phyloP scores from a whole-genome alignment of 2,113 vertebrate genomes.

The Trogon melanurus region DNA sequence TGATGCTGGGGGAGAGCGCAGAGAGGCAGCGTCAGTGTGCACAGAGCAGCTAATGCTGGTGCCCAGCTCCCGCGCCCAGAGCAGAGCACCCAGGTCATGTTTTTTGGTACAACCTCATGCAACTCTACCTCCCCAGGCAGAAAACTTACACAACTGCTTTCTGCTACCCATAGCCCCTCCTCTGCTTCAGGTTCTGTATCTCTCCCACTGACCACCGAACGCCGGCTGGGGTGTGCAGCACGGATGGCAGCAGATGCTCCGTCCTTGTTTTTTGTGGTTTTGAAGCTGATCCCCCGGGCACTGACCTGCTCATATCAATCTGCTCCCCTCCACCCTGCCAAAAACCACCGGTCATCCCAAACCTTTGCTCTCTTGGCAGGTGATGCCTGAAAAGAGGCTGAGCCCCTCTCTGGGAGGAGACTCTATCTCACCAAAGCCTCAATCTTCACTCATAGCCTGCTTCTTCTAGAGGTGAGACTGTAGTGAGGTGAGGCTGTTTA shows the following conservation, averaged over 20 bases:
- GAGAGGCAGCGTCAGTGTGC: background rate
- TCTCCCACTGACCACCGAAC: background rate
- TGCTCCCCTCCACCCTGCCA: background rate
- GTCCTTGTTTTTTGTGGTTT: background rate
- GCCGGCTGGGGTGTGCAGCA: background rate
- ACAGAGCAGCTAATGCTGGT: background rate
- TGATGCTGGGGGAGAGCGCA: constrained; percentile 69
- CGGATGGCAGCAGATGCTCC: background rate
- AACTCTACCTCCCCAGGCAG: background rate
- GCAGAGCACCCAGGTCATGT: background rate
- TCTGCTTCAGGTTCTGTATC: fast-evolving
- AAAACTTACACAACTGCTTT: background rate
- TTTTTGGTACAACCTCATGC: background rate
- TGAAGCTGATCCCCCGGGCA: background rate
- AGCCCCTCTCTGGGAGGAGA: background rate
- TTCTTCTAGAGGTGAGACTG: background rate
- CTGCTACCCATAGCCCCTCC: background rate
- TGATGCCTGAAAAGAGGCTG: background rate
- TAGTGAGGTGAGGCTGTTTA: background rate
- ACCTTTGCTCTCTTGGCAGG: constrained; percentile 7
- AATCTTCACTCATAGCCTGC: background rate
- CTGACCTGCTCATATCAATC: background rate
- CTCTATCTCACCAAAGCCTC: background rate
- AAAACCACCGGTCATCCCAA: background rate
- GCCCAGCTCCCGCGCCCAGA: background rate